phyloP scores from a whole-genome alignment of 2,113 vertebrate species.

The Mola mola region DNA sequence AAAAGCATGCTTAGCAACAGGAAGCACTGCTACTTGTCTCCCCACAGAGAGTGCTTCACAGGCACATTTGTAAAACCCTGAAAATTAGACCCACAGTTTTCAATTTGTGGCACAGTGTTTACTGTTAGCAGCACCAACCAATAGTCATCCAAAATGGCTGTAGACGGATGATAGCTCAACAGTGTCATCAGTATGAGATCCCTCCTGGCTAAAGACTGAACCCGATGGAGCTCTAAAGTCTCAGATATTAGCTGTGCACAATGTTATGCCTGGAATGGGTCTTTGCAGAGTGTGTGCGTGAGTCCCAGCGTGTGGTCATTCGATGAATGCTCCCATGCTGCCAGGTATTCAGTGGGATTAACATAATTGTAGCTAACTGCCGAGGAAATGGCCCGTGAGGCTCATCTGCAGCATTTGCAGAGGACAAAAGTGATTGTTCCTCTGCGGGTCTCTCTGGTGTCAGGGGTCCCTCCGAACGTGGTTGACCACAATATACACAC shows the following conservation, averaged over 20 bases:
- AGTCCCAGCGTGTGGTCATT: conserved; percentile 1
- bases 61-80: neutral
- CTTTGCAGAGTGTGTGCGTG: neutral
- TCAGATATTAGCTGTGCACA: too few relatives aligned
- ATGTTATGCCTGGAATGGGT: too few relatives aligned
- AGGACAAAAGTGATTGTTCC: conserved; percentile 28
- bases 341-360: conserved; percentile 27
- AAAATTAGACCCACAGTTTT: neutral
- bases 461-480: neutral
- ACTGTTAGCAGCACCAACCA: too few relatives aligned
- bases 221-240: too few relatives aligned
- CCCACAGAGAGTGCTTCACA: neutral
- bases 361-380: conserved; percentile 66
- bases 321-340: neutral
- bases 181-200: too few relatives aligned
- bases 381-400: conserved; percentile 31
- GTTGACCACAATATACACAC: conserved; percentile 2
- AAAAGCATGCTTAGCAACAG: too few relatives aligned
- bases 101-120: neutral
- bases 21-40: neutral
- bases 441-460: conserved; percentile 15
- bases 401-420: conserved; percentile 22
- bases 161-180: too few relatives aligned
- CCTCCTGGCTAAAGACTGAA: too few relatives aligned
- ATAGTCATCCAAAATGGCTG: too few relatives aligned